These are phyloP conservation scores for Macropodus opercularis DNA, from an alignment of 2,797 vertebrate species.

Conservation along the genomic window DNA sequence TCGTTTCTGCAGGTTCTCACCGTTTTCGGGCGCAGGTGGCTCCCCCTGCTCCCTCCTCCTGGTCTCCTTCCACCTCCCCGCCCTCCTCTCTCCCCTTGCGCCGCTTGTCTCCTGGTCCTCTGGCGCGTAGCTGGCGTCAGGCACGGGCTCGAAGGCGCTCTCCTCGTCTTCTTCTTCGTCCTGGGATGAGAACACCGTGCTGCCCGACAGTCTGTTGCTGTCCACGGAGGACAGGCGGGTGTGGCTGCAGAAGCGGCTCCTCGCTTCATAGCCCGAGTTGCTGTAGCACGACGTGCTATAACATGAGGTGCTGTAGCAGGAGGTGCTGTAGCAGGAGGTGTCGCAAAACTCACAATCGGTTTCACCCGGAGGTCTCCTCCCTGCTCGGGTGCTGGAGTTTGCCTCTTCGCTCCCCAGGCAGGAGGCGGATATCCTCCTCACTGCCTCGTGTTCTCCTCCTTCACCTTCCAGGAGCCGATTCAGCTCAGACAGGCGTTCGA, in stretches of 20 bases:
- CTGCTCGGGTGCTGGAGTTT: conserved; percentile 76
- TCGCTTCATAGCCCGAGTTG: conserved; percentile 86
- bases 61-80: conserved; percentile 75
- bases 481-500: conserved; percentile 84
- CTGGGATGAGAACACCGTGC: conserved; percentile 97
- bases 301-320: conserved; percentile 95
- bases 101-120: conserved; percentile 81
- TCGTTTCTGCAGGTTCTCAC: conserved; percentile 77
- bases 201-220: conserved; percentile 95
- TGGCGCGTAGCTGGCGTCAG: conserved; percentile 83
- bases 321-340: conserved; percentile 91
- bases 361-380: conserved; percentile 81
- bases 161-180: conserved; percentile 91
- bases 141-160: conserved; percentile 92
- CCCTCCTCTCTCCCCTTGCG: conserved; percentile 78
- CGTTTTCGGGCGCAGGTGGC: conserved; percentile 85
- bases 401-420: conserved; percentile 88
- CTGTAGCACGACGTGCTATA: conserved; percentile 93
- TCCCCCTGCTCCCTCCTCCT: conserved; percentile 80
- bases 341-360: conserved; percentile 92
- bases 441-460: conserved; percentile 74
- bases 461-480: conserved; percentile 85
- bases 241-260: conserved; percentile 90
- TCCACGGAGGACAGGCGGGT: conserved; percentile 96
- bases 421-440: conserved; percentile 69